These are phyloP conservation scores for Automeris io DNA, from an alignment of 2,888 invertebrate species.

Conservation along the genomic window DNA sequence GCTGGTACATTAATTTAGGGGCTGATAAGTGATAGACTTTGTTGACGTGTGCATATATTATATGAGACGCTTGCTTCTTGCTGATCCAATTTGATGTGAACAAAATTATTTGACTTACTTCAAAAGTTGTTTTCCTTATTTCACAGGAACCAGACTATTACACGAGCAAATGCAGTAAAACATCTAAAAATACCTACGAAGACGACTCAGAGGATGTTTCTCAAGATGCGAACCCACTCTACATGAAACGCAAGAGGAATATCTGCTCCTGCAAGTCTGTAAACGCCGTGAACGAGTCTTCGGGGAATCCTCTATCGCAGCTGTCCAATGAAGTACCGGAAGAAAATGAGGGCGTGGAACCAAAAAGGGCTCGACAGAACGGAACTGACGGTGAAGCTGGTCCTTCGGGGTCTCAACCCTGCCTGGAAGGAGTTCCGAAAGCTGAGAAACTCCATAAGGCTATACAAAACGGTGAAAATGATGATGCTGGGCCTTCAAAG, in stretches of 20 bases:
- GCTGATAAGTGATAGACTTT: no score
- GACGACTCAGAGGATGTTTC: background rate
- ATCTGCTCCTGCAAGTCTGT: background rate
- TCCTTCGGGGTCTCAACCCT: constrained; percentile 4
- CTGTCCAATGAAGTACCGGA: background rate
- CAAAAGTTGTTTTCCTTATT: background rate
- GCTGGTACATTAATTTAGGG: no score
- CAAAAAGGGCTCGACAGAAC: background rate
- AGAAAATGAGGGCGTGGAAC: background rate
- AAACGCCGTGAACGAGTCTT: background rate
- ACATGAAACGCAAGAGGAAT: background rate
- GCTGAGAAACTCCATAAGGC: no score
- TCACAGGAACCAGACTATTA: background rate
- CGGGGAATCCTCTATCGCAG: background rate
- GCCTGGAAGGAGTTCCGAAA: no score
- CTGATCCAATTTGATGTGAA: no score
- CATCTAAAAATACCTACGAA: background rate
- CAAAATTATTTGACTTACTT: background rate
- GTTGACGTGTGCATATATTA: no score
- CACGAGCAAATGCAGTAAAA: background rate
- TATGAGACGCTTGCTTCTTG: no score
- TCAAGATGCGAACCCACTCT: background rate
- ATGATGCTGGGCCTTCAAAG: no score
- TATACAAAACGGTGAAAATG: no score
- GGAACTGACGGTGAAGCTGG: constrained; percentile 3